Conservation (phyloP, 1,140 invertebrate genomes). For the Aleiodes sp. region DNA sequence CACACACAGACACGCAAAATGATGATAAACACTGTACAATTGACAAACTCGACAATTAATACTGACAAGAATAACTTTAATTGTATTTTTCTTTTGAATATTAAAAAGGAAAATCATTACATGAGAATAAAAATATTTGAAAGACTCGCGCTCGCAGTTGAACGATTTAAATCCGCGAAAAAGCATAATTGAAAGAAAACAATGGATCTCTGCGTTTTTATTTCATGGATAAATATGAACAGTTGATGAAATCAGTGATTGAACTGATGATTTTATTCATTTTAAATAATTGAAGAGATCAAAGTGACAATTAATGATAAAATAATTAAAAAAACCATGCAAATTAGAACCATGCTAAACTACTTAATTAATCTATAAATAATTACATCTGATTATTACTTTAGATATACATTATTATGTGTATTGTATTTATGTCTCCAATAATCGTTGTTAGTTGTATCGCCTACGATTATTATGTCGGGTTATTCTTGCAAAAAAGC, state of each 20-base stretch:
- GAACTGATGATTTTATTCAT: too few relatives aligned
- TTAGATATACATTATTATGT: conserved; percentile 57
- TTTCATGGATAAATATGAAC: too few relatives aligned
- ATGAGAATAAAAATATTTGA: background rate
- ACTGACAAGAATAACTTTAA: too few relatives aligned
- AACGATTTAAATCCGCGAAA: background rate
- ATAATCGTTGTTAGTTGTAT: conserved; percentile 64
- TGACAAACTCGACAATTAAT: background rate
- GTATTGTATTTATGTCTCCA: conserved; percentile 62
- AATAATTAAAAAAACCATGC: conserved; percentile 1
- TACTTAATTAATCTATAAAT: conserved; percentile 57
- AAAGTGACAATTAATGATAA: background rate
- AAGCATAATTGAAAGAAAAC: background rate
- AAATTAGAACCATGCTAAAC: conserved; percentile 51
- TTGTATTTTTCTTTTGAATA: too few relatives aligned
- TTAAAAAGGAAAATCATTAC: background rate
- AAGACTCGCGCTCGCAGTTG: background rate
- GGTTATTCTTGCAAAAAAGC: conserved; percentile 11
- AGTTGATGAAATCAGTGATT: too few relatives aligned
- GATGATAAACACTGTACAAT: too few relatives aligned
- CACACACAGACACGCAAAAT: too few relatives aligned
- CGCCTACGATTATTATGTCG: conserved; percentile 48
- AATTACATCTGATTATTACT: conserved; percentile 59
- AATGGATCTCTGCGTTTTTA: too few relatives aligned
- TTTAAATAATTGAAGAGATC: too few relatives aligned